A percentile compares a stretch with the other conserved stretches of the same genome.
Evolutionary conservation across 2,888 invertebrate genomes (phyloP).

Genomic region (Chouioia cunea): DNA sequence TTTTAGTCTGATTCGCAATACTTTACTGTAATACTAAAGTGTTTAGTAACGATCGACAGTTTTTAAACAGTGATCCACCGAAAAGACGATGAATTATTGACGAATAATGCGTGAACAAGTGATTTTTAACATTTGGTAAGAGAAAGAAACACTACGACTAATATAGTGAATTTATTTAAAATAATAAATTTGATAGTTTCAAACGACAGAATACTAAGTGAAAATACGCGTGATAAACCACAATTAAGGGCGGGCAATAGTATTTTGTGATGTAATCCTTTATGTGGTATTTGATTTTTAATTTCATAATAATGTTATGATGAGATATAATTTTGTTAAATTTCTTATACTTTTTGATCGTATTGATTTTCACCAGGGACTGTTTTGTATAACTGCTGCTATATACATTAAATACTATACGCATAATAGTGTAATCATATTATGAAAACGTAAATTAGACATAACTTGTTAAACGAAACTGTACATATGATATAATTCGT

Average conservation of each 20-base stretch:
- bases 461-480: constrained; percentile 61
- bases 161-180: constrained; percentile 36
- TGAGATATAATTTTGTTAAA: constrained; percentile 65
- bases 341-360: constrained; percentile 64
- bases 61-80: constrained; percentile 47
- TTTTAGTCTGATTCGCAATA: constrained; percentile 40
- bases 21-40: no score
- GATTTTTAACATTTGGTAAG: constrained; percentile 45
- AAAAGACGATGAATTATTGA: constrained; percentile 43
- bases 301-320: constrained; percentile 60
- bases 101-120: constrained; percentile 42
- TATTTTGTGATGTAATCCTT: constrained; percentile 62
- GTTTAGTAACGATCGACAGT: constrained; percentile 31
- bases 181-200: constrained; percentile 20
- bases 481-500: constrained; percentile 66
- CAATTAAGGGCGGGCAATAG: constrained; percentile 60
- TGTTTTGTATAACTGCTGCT: constrained; percentile 67
- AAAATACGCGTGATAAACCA: constrained; percentile 48
- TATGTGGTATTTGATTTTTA: constrained; percentile 65
- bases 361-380: constrained; percentile 67
- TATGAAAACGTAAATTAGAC: constrained; percentile 55
- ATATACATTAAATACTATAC: constrained; percentile 60
- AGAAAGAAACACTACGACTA: constrained; percentile 37
- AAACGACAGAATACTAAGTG: constrained; percentile 35
- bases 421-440: constrained; percentile 64